These are phyloP conservation scores for Tetropium fuscum DNA, from an alignment of 2,888 invertebrate genomes.

Conservation along the genomic window DNA sequence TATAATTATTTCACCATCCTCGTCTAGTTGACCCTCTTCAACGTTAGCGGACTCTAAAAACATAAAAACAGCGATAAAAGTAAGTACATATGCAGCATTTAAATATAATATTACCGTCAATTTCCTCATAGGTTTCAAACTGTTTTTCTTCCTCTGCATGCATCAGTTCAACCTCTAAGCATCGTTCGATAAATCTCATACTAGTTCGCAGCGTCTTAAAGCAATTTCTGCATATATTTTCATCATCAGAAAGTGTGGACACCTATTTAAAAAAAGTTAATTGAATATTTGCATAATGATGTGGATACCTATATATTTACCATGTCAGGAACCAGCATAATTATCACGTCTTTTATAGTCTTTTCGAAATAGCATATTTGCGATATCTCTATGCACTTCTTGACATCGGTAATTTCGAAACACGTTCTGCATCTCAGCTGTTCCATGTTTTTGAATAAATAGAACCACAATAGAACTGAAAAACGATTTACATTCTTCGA, in stretches of 20 bases:
- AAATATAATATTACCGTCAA: background rate
- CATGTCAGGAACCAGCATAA: constrained; percentile 12
- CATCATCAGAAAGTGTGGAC: background rate
- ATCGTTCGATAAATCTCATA: constrained; percentile 11
- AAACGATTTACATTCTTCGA: too few species aligned
- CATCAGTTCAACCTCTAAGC: constrained; percentile 9
- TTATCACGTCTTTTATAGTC: constrained; percentile 2
- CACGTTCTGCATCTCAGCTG: constrained; percentile 1
- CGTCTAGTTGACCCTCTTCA: background rate
- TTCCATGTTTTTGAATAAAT: constrained; percentile 5
- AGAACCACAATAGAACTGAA: too few species aligned
- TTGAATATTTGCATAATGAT: background rate
- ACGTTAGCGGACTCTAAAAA: too few species aligned
- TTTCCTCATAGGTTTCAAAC: background rate
- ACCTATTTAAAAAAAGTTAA: constrained; percentile 3
- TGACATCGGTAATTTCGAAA: background rate
- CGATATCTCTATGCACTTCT: background rate
- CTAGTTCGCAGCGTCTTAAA: background rate
- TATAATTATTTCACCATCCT: background rate
- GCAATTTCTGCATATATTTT: constrained; percentile 8
- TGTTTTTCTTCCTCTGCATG: background rate
- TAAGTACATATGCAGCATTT: background rate
- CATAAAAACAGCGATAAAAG: too few species aligned
- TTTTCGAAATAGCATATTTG: constrained; percentile 6
- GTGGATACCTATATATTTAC: background rate